These are phyloP conservation scores for Oncorhynchus mykiss DNA, from an alignment of 2,113 vertebrate species.

Conservation along the genomic window DNA sequence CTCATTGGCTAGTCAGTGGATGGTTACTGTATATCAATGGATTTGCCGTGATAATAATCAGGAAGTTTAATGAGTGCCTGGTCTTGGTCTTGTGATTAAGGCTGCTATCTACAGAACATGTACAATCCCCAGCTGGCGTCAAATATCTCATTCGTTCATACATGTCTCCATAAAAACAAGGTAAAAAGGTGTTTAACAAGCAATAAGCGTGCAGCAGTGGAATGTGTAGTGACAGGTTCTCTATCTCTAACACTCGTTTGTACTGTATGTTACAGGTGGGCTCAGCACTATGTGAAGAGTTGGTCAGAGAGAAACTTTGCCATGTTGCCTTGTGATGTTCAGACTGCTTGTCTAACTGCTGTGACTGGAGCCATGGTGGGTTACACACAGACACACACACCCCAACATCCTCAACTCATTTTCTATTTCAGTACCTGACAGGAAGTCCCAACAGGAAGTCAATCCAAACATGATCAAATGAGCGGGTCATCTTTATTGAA, in stretches of 20 bases:
- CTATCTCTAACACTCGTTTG: background rate
- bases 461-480: slow-evolving; percentile 51
- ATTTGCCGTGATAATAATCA: too few relatives aligned
- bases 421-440: slow-evolving; percentile 8
- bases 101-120: too few relatives aligned
- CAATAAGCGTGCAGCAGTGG: background rate
- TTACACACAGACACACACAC: slow-evolving; percentile 33
- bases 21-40: background rate
- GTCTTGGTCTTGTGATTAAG: too few relatives aligned
- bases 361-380: slow-evolving; percentile 86
- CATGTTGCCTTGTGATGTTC: slow-evolving; percentile 83
- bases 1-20: background rate
- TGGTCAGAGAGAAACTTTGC: slow-evolving; percentile 92
- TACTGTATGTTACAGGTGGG: slow-evolving; percentile 75
- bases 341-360: slow-evolving; percentile 80
- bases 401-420: slow-evolving; percentile 23
- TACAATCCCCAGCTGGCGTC: too few relatives aligned
- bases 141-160: background rate
- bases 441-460: slow-evolving; percentile 55
- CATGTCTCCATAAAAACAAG: background rate
- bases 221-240: background rate
- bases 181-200: background rate
- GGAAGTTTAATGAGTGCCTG: too few relatives aligned
- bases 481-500: slow-evolving; percentile 55
- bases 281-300: slow-evolving; percentile 87